Evolutionary conservation across 2,888 invertebrate genomes (phyloP).

Genomic region (Anorthoa munda): DNA sequence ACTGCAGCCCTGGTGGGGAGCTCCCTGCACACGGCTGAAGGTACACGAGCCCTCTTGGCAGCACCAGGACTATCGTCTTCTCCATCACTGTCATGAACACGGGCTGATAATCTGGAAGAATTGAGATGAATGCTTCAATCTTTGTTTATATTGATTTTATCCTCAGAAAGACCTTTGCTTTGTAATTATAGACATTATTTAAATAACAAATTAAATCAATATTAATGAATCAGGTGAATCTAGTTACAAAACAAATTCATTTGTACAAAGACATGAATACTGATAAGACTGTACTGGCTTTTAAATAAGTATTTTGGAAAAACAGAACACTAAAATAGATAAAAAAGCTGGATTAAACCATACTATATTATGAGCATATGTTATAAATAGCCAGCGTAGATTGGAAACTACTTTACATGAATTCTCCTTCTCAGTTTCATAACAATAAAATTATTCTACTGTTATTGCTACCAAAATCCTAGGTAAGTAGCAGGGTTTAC

Average conservation of each 20-base stretch:
- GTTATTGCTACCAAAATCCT: background rate
- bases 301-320: background rate
- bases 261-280: background rate
- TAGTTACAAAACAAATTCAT: background rate
- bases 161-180: background rate
- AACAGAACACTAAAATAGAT: background rate
- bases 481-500: background rate
- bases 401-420: conserved; percentile 10
- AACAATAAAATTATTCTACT: background rate
- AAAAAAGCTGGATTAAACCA: background rate
- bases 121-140: background rate
- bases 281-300: background rate
- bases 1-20: conserved; percentile 93
- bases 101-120: conserved; percentile 82
- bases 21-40: conserved; percentile 96
- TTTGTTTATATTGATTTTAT: background rate
- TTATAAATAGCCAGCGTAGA: background rate
- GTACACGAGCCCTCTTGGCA: conserved; percentile 80
- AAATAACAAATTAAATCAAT: background rate
- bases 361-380: conserved; percentile 1
- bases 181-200: background rate
- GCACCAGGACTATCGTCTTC: conserved; percentile 83
- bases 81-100: conserved; percentile 87
- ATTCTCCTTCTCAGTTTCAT: background rate
- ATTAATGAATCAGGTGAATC: too few species aligned